These are phyloP conservation scores for Mustela lutreola DNA, from an alignment of 2,113 vertebrate genomes.

Conservation along the genomic window DNA sequence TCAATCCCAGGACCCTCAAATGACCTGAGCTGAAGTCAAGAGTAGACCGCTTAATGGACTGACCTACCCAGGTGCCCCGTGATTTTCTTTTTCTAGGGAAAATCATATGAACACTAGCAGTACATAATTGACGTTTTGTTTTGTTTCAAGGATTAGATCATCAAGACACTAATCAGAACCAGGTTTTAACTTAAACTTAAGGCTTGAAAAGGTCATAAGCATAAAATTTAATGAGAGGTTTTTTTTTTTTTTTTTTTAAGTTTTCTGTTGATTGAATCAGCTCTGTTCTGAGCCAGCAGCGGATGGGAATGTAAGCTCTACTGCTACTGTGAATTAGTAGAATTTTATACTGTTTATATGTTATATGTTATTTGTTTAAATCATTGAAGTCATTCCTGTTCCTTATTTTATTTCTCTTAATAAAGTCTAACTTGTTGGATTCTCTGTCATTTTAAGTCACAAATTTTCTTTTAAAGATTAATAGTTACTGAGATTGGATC, in stretches of 20 bases:
- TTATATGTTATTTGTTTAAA: constrained; percentile 26
- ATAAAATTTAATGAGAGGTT: constrained; percentile 51
- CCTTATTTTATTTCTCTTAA: constrained; percentile 24
- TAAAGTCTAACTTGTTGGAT: constrained; percentile 32
- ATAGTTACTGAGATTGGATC: constrained; percentile 21
- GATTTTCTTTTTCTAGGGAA: not conserved
- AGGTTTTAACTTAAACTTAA: constrained; percentile 57
- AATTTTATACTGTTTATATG: not conserved
- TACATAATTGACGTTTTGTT: not conserved
- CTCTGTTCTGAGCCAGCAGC: not conserved
- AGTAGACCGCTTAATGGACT: not conserved
- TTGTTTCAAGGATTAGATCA: constrained; percentile 31
- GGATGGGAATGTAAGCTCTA: not conserved
- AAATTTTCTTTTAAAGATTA: constrained; percentile 54
- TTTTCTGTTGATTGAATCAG: constrained; percentile 2
- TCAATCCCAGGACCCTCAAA: not conserved
- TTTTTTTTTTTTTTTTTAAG: not conserved
- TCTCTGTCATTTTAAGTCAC: constrained; percentile 30
- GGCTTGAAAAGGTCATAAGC: not conserved
- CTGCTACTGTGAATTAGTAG: not conserved
- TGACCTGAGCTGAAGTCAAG: not conserved
- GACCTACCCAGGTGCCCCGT: not conserved
- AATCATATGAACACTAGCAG: not conserved
- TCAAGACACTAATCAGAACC: not conserved
- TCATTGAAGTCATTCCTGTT: constrained; percentile 15